A percentile compares a stretch with the other conserved stretches of the same genome.
phyloP scores from a whole-genome alignment of 1,140 invertebrate genomes.

The Chionoecetes opilio region DNA sequence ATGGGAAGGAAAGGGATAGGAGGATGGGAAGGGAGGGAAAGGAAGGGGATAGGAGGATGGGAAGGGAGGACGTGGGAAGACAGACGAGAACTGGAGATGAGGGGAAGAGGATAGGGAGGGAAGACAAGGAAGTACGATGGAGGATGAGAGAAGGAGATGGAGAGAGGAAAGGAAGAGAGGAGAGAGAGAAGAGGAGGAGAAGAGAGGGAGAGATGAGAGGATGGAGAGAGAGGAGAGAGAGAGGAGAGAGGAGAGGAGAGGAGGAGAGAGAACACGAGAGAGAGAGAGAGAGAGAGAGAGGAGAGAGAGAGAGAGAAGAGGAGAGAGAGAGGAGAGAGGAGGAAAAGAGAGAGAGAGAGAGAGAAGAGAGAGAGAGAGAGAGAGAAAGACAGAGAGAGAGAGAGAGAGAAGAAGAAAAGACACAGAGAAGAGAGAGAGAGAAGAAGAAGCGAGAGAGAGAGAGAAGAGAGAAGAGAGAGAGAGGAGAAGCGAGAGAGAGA shows the following conservation, averaged over 20 bases:
- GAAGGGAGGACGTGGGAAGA: neutral
- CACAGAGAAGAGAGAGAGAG: neutral
- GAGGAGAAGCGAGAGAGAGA: too few relatives aligned
- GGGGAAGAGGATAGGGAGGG: too few relatives aligned
- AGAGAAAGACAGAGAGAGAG: too few relatives aligned
- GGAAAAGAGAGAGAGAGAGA: neutral
- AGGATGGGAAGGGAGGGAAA: too few relatives aligned
- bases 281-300: neutral
- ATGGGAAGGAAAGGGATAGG: too few relatives aligned
- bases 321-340: neutral
- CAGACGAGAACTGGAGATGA: neutral
- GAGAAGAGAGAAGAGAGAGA: neutral
- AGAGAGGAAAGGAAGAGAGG: too few relatives aligned
- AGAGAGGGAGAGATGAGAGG: neutral
- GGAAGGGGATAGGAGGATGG: neutral
- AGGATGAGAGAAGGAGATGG: too few relatives aligned
- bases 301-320: too few relatives aligned
- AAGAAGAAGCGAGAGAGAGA: too few relatives aligned
- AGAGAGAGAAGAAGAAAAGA: too few relatives aligned
- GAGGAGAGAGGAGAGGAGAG: neutral
- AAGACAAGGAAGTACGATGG: too few relatives aligned
- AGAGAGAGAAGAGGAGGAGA: neutral
- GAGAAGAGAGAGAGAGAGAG: neutral
- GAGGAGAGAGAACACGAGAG: neutral
- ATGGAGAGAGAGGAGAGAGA: neutral